Evolutionary conservation across 1,140 invertebrate genomes (phyloP).

Genomic region (Harpegnathos saltator): DNA sequence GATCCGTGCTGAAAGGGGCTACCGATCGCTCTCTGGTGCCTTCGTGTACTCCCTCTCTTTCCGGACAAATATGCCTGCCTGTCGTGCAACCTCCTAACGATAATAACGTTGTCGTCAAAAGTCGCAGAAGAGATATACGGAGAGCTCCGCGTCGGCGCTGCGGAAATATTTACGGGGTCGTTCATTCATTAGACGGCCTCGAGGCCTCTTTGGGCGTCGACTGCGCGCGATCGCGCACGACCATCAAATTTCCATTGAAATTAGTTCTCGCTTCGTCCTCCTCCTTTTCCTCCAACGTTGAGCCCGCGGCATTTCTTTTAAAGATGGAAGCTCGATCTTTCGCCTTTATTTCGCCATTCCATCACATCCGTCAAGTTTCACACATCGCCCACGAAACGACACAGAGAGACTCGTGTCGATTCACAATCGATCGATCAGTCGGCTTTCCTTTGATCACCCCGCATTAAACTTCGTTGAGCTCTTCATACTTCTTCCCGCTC

Average conservation of each 20-base stretch:
- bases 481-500: neutral
- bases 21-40: conserved; percentile 48
- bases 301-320: neutral
- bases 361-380: neutral
- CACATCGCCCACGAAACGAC: neutral
- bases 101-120: too few species aligned
- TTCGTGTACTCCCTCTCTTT: conserved; percentile 41
- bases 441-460: neutral
- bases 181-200: neutral
- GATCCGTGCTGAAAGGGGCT: conserved; percentile 45
- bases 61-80: neutral
- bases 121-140: too few species aligned
- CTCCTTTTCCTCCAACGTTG: neutral
- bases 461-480: neutral
- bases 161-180: conserved; percentile 1
- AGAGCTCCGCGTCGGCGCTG: neutral
- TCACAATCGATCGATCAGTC: neutral
- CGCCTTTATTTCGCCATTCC: neutral
- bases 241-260: conserved; percentile 6
- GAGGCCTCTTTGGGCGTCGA: neutral
- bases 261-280: neutral
- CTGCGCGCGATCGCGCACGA: too few species aligned
- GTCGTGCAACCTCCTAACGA: too few species aligned
- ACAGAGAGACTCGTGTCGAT: too few species aligned
- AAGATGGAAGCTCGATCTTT: neutral